Evolutionary conservation across 1,140 invertebrate genomes (phyloP), one percentile per base, ranked within the genome.

Genomic region (Hycleus cichorii): DNA sequence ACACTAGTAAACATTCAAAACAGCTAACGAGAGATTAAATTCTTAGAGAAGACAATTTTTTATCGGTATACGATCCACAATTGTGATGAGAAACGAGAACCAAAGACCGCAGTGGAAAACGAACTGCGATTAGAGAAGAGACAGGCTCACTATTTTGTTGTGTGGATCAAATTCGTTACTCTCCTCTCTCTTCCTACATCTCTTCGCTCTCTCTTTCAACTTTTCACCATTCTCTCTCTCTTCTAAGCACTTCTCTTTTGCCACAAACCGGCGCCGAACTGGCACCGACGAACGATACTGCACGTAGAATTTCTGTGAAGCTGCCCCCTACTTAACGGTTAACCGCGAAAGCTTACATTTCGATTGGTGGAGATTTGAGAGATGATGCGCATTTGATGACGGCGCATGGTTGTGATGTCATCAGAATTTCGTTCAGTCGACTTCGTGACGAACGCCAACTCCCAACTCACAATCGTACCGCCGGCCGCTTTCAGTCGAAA

Each of bases 141-240:
- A 69, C 70, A 72, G 66, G 69, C 67, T 73, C 70, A 73, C 71
- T 72, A 74, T 72, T 74, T 73, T 73, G 69, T 74, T 73, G 70
- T 72, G 70, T 72, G 72, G 72, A 70, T 74, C 71, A 73, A 72
- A 72, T 72, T 72, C 70, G 64, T 68, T 62, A 68, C 69, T 70
- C 67, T 72, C 68, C 69, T 73, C 69, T 72, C 32, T 32, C 32
- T 32, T 7, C 32, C 32, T 32, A 32, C 71, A 65, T 69, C 64
- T 69, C 69, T 67, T 58, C 65, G 65, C 70, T 72, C 72, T 74
- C 72, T 74, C 68, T 72, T 73, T 71, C 66, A 70, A 72, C 65
- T 74, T 74, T 74, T 74, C 72, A 72, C 72, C 69, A 66, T 70
- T 62, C 68, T 70, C 69, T 73, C 70, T 70, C 71, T 73, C 71